Evolutionary conservation across 2,888 invertebrate genomes (phyloP), one percentile per base, ranked within the genome.

Genomic region (Thymelicus sylvestris): DNA sequence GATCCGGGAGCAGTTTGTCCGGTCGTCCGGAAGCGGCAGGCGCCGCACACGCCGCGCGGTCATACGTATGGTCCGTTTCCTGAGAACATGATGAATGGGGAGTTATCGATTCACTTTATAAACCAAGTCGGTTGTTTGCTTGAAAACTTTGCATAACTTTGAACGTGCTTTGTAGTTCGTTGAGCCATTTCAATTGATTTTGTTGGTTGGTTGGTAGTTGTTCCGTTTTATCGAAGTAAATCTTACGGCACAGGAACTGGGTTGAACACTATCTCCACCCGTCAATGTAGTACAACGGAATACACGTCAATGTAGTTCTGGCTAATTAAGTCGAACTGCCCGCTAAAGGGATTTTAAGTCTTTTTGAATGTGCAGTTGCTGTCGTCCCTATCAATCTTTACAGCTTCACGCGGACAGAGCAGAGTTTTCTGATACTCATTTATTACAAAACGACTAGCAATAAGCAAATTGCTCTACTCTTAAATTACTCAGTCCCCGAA

Each of bases 51-150:
- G 52, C 44, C 66, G 47, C 66, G 57, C 47, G 15, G 48, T 57
- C 66, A 52, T 80, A 75, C 81, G 79, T 82, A 82, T 82, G 82
- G 82, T 79, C 78, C 78, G 74, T 74, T 77, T 67, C 61, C 67
- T 71, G 19, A 31, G 60, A 72, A 74, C 84, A 86, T 87, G 89
- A 89, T 86, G 83, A 50, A 67, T 41, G 50, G 67, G 5, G 19
- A 50, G 60, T 67, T 67, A 67, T 61, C 15, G 66, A 12, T 59
- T 48, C 38, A 38, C 38, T 57, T 66, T 47, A 48, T 52, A 65
- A 39, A 50, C 39, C 12, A 13, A 47, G 47, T 24, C 31, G 50
- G 19, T n/a, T 13, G 4, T 60, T 60, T 41, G 60, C 41, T 39
- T 38, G 57, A 13, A 57, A 57, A 57, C 38, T 57, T 57, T 57